Conservation (phyloP, 2,888 invertebrate genomes). For the Plusia festucae region DNA sequence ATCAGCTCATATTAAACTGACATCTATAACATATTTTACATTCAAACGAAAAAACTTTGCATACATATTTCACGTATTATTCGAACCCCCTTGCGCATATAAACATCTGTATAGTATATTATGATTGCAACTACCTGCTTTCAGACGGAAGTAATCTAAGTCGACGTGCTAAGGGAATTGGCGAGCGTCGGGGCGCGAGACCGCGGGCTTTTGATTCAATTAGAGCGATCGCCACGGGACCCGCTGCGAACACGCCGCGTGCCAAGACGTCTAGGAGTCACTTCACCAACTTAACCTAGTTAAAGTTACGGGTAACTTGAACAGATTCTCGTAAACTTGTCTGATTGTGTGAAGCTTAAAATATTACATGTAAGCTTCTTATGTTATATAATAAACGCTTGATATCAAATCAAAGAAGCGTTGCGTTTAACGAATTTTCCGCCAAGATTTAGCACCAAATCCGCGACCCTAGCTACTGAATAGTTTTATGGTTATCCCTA, state of each 20-base stretch:
- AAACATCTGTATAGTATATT: constrained; percentile 35
- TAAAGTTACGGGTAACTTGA: constrained; percentile 32
- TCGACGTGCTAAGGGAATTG: constrained; percentile 82
- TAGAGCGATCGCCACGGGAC: constrained; percentile 77
- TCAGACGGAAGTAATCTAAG: constrained; percentile 78
- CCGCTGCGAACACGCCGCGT: constrained; percentile 42
- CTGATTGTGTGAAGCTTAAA: constrained; percentile 5
- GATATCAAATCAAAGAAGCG: constrained; percentile 2
- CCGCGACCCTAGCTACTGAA: constrained; percentile 33
- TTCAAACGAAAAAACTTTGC: too few relatives aligned
- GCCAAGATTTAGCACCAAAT: constrained; percentile 39
- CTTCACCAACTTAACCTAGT: constrained; percentile 42
- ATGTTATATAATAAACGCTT: neutral
- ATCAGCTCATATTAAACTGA: too few relatives aligned
- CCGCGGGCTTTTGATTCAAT: constrained; percentile 81
- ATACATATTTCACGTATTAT: constrained; percentile 7
- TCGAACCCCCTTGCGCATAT: constrained; percentile 45
- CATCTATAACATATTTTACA: too few relatives aligned
- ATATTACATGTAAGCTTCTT: neutral
- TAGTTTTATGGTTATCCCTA: constrained; percentile 59
- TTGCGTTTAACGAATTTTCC: constrained; percentile 38
- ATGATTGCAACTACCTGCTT: constrained; percentile 27
- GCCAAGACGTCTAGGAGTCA: constrained; percentile 42
- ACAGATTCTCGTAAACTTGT: neutral
- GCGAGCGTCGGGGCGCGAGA: constrained; percentile 67